Percentiles rank a stretch among this genome's conserved stretches.
Evolutionary conservation across 2,888 invertebrate genomes (phyloP).

Genomic region (Brassicogethes aeneus): DNA sequence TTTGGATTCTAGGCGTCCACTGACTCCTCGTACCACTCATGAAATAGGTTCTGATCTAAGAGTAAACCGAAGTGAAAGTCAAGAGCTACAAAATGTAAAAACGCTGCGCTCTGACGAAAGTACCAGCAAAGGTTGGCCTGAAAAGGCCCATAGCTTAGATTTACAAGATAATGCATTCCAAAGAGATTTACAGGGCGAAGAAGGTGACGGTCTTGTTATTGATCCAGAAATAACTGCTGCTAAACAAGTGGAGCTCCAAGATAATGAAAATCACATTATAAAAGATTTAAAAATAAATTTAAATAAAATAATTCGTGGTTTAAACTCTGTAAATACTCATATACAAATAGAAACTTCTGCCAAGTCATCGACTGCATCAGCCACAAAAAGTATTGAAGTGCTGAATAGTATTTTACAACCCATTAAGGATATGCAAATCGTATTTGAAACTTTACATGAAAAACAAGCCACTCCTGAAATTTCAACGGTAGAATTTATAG

Average conservation of each 20-base stretch:
- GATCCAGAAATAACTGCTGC: conserved; percentile 42
- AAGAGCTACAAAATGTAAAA: conserved; percentile 37
- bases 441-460: conserved; percentile 46
- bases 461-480: conserved; percentile 41
- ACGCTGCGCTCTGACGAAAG: conserved; percentile 43
- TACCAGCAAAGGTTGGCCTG: conserved; percentile 33
- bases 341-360: conserved; percentile 54
- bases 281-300: conserved; percentile 36
- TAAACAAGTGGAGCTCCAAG: conserved; percentile 39
- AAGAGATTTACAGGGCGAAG: conserved; percentile 48
- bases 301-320: conserved; percentile 45
- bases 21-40: conserved; percentile 38
- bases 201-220: conserved; percentile 47
- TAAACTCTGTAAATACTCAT: conserved; percentile 55
- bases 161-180: conserved; percentile 37
- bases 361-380: conserved; percentile 58
- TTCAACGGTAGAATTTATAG: conserved; percentile 49
- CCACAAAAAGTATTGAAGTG: conserved; percentile 57
- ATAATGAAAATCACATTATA: conserved; percentile 29
- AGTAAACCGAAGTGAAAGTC: conserved; percentile 40
- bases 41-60: conserved; percentile 40
- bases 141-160: conserved; percentile 34
- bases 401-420: conserved; percentile 54
- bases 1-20: conserved; percentile 25
- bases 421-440: conserved; percentile 54